Conservation (phyloP, 1,140 invertebrate species). For the Notospermus geniculatus region DNA sequence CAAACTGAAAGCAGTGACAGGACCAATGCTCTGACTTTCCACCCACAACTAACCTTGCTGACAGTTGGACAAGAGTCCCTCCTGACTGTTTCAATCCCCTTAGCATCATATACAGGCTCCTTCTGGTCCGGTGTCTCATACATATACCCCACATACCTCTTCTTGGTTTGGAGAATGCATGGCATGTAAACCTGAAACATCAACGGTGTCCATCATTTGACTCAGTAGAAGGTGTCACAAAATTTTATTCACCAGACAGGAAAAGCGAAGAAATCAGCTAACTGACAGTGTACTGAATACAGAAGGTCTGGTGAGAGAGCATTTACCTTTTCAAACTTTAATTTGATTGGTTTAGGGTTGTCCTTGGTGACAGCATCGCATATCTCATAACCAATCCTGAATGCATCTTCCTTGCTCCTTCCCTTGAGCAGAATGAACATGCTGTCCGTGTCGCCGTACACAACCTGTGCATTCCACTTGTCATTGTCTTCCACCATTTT, state of each 20-base stretch:
- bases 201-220: too few relatives aligned
- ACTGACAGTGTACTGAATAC: neutral
- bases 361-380: constrained; percentile 82
- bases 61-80: constrained; percentile 92
- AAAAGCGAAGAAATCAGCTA: too few relatives aligned
- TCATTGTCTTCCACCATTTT: constrained; percentile 68
- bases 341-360: constrained; percentile 91
- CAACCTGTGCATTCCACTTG: constrained; percentile 80
- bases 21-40: neutral
- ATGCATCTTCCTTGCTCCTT: constrained; percentile 71
- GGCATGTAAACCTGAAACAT: constrained; percentile 59
- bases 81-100: constrained; percentile 98
- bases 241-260: too few relatives aligned
- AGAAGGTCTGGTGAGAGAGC: too few relatives aligned
- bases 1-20: neutral
- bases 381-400: constrained; percentile 88
- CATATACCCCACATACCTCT: constrained; percentile 97
- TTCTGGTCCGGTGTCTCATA: constrained; percentile 86
- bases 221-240: too few relatives aligned
- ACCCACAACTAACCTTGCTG: constrained; percentile 70
- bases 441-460: constrained; percentile 96
- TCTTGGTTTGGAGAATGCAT: constrained; percentile 84
- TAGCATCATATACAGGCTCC: constrained; percentile 88
- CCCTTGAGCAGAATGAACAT: constrained; percentile 58
- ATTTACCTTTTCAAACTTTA: constrained; percentile 94